These are phyloP conservation scores for Ichneumoninae sp. DNA, from an alignment of 2,888 invertebrate genomes.

Conservation along the genomic window DNA sequence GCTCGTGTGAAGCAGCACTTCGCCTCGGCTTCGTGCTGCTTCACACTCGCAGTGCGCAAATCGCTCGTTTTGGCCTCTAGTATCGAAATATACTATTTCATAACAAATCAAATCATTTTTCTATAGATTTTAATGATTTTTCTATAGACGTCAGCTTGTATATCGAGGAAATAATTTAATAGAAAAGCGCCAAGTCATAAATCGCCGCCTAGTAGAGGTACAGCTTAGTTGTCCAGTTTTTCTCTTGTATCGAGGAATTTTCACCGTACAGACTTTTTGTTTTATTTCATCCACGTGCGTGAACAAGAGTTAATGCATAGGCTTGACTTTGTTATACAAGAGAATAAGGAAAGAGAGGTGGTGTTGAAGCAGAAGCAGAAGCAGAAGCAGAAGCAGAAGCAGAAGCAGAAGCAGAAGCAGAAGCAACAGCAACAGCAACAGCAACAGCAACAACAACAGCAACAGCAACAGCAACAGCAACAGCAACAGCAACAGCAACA, in stretches of 20 bases:
- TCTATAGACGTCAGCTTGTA: not conserved
- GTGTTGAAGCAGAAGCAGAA: not conserved
- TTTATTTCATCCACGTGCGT: constrained; percentile 28
- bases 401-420: too few relatives aligned
- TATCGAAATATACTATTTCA: too few relatives aligned
- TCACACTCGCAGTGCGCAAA: too few relatives aligned
- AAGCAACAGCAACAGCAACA: too few relatives aligned
- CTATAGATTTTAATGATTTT: not conserved
- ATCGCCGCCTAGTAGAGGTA: not conserved
- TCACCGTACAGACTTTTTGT: constrained; percentile 39
- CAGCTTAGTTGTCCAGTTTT: constrained; percentile 36
- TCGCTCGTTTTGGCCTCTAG: too few relatives aligned
- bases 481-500: too few relatives aligned
- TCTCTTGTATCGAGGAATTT: not conserved
- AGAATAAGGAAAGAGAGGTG: constrained; percentile 33
- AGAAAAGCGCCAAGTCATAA: not conserved
- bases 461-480: too few relatives aligned
- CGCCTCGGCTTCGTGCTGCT: too few relatives aligned
- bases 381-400: constrained; percentile 15
- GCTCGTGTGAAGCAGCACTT: too few relatives aligned
- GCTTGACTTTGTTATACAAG: not conserved
- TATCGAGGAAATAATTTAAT: not conserved
- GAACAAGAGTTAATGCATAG: constrained; percentile 15
- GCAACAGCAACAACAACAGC: too few relatives aligned
- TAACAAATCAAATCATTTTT: too few relatives aligned